These are phyloP conservation scores for Drosophila bipectinata DNA, from an alignment of 1,140 invertebrate genomes.

Conservation along the genomic window DNA sequence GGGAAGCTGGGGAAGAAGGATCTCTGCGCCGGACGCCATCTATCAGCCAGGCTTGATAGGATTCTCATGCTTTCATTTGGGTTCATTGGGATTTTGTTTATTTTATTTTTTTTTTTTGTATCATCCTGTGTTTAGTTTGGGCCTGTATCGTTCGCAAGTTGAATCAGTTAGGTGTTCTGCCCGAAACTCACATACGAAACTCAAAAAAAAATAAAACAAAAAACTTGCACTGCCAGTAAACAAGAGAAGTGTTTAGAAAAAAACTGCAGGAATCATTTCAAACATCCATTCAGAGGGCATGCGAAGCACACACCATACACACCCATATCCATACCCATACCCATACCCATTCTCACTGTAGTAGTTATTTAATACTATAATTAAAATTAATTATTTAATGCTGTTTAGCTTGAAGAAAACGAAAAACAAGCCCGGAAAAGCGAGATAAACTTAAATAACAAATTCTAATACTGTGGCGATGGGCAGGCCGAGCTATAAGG, in stretches of 20 bases:
- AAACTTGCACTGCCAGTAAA: slow-evolving; percentile 76
- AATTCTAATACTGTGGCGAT: slow-evolving; percentile 8
- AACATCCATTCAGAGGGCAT: slow-evolving; percentile 23
- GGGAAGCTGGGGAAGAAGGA: slow-evolving; percentile 30
- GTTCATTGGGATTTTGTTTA: slow-evolving; percentile 10
- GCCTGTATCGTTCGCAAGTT: slow-evolving; percentile 22
- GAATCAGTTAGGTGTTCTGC: slow-evolving; percentile 12
- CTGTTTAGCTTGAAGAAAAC: slow-evolving; percentile 61
- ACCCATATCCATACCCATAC: slow-evolving; percentile 15
- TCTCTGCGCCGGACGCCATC: slow-evolving; percentile 59
- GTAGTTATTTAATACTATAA: slow-evolving; percentile 66
- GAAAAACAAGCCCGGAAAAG: slow-evolving; percentile 16
- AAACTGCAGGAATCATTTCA: slow-evolving; percentile 23
- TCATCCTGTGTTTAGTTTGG: not conserved
- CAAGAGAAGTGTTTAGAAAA: slow-evolving; percentile 41
- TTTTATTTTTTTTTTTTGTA: not conserved
- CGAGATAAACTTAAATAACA: slow-evolving; percentile 25
- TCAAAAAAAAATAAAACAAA: slow-evolving; percentile 25
- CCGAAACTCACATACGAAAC: not conserved
- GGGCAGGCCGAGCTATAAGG: not conserved
- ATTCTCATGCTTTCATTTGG: slow-evolving; percentile 27
- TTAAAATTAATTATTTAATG: slow-evolving; percentile 62
- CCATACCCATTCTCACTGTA: slow-evolving; percentile 52
- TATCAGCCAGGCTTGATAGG: slow-evolving; percentile 16
- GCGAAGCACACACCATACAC: slow-evolving; percentile 13